A percentile compares a stretch with the other conserved stretches of the same genome.
Evolutionary conservation across 2,113 vertebrate species (phyloP).

Genomic region (Neolamprologus cancellatus): DNA sequence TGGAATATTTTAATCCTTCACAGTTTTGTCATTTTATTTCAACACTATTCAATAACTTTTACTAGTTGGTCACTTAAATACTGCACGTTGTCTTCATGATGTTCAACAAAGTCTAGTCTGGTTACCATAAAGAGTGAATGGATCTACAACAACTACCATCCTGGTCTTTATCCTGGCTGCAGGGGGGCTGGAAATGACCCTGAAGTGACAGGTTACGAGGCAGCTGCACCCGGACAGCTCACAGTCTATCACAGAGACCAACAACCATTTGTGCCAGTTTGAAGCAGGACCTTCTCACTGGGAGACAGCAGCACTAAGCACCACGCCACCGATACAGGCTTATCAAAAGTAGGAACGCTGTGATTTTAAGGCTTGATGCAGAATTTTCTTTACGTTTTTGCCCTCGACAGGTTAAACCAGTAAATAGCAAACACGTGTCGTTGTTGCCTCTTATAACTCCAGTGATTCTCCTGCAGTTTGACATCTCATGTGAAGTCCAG

Average conservation of each 20-base stretch:
- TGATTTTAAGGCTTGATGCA: not conserved
- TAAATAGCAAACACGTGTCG: not conserved
- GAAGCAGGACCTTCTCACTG: not conserved
- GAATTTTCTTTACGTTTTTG: not conserved
- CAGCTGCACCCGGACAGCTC: accelerated
- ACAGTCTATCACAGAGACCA: not conserved
- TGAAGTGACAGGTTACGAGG: not conserved
- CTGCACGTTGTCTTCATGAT: no score
- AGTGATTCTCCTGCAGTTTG: not conserved
- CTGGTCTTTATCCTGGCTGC: no score
- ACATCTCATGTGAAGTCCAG: not conserved
- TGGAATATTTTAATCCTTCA: no score
- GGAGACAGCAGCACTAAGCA: not conserved
- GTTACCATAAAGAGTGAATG: no score
- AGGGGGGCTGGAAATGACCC: no score
- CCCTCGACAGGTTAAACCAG: not conserved
- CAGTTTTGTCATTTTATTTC: no score
- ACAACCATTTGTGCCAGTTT: not conserved
- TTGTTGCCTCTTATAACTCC: not conserved
- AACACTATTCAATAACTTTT: no score
- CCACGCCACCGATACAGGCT: not conserved
- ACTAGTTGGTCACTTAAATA: no score
- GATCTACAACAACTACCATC: no score
- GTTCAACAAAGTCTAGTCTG: no score
- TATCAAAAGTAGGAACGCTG: not conserved